phyloP scores from a whole-genome alignment of 2,113 vertebrate species.

The Podarcis muralis region DNA sequence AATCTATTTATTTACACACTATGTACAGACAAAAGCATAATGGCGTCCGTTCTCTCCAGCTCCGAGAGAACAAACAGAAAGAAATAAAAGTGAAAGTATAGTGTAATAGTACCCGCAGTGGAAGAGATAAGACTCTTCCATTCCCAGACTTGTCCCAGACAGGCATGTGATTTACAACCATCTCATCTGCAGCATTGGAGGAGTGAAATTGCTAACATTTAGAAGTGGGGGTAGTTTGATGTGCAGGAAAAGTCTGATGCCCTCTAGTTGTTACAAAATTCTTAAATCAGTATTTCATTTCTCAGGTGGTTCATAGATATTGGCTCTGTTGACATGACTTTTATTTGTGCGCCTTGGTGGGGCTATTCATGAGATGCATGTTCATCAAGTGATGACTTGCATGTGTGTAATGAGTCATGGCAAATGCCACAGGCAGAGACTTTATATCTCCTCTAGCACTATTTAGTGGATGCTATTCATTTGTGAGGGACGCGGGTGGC shows the following conservation, averaged over 20 bases:
- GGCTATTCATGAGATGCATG: too few species aligned
- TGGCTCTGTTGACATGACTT: not conserved
- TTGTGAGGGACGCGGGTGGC: not conserved
- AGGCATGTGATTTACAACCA: too few species aligned
- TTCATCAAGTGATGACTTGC: not conserved
- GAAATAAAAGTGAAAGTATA: too few species aligned
- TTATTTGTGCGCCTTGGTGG: not conserved
- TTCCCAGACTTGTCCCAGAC: too few species aligned
- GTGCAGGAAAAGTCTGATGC: not conserved
- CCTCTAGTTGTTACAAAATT: not conserved
- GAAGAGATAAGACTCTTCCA: too few species aligned
- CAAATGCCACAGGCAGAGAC: not conserved
- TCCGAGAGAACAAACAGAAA: too few species aligned
- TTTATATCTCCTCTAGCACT: not conserved
- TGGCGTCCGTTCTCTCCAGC: too few species aligned
- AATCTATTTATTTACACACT: too few species aligned
- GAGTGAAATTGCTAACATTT: not conserved
- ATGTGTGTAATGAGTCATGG: not conserved
- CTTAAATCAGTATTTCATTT: not conserved
- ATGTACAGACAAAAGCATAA: too few species aligned
- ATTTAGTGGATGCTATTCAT: not conserved
- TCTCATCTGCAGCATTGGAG: too few species aligned
- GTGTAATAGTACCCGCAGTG: too few species aligned
- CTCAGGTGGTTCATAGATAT: not conserved
- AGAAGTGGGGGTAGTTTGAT: not conserved